These are phyloP conservation scores for Chloroclysta siterata DNA, from an alignment of 2,888 invertebrate genomes.

Conservation along the genomic window DNA sequence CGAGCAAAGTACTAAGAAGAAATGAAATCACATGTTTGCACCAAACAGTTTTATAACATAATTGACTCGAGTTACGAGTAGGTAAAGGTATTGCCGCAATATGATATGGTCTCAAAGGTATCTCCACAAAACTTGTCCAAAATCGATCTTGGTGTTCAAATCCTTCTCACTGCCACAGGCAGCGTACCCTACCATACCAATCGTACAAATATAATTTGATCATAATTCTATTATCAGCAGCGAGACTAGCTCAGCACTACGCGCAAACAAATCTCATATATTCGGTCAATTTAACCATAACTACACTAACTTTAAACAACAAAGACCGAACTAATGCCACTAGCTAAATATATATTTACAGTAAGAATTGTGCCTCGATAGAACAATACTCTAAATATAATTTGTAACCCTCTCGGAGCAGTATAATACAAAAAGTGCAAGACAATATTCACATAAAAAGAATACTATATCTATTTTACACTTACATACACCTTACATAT, in stretches of 20 bases:
- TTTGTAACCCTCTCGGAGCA: conserved; percentile 69
- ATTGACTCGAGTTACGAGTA: conserved; percentile 3
- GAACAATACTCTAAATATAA: conserved; percentile 68
- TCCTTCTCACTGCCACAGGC: conserved; percentile 29
- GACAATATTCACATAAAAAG: conserved; percentile 80
- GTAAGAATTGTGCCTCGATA: conserved; percentile 80
- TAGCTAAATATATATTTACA: conserved; percentile 80
- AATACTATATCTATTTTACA: conserved; percentile 78
- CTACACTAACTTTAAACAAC: conserved; percentile 66
- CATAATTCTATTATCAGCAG: conserved; percentile 41
- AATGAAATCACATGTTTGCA: conserved; percentile 36
- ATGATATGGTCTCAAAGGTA: background rate
- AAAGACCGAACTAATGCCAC: conserved; percentile 67
- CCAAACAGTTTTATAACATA: conserved; percentile 25
- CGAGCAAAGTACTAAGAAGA: conserved; percentile 22
- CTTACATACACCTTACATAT: conserved; percentile 66
- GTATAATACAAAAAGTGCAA: conserved; percentile 80
- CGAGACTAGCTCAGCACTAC: conserved; percentile 45
- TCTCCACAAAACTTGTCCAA: conserved; percentile 33
- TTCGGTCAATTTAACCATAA: conserved; percentile 46
- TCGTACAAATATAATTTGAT: conserved; percentile 49
- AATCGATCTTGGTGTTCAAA: conserved; percentile 30
- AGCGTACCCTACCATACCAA: conserved; percentile 26
- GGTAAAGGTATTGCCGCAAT: conserved; percentile 16
- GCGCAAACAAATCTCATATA: conserved; percentile 44